Conservation (phyloP, 2,113 vertebrate genomes). For the Enhydra lutris region DNA sequence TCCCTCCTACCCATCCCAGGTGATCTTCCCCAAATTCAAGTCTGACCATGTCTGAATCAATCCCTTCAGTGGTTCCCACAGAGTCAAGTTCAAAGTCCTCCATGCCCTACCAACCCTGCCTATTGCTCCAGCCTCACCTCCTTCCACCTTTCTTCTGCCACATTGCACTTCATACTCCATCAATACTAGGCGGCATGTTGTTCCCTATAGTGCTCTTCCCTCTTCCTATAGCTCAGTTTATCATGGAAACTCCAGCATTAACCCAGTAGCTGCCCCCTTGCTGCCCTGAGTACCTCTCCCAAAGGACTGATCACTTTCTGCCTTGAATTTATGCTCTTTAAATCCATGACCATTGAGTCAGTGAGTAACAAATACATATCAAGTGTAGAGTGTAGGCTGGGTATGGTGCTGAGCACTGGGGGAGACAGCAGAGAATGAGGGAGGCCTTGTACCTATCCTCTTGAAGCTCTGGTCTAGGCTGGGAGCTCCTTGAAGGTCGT, state of each 20-base stretch:
- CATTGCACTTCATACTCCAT: not conserved
- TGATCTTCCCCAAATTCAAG: not conserved
- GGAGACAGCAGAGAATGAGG: not conserved
- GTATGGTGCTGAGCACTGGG: not conserved
- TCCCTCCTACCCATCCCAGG: not conserved
- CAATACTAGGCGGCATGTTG: accelerated
- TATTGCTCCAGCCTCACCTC: not conserved
- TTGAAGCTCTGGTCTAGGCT: not conserved
- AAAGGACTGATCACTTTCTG: not conserved
- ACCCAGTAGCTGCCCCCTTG: not conserved
- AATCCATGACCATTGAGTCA: not conserved
- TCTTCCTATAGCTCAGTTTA: not conserved
- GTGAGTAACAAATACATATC: not conserved
- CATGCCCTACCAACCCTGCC: not conserved
- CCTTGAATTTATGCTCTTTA: not conserved
- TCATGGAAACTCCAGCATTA: not conserved
- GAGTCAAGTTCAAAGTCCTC: not conserved
- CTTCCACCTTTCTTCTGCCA: not conserved
- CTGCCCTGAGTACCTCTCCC: not conserved
- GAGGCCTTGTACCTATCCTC: not conserved
- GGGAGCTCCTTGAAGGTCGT: not conserved
- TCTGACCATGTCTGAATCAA: not conserved
- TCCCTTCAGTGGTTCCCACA: not conserved
- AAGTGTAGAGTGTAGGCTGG: accelerated
- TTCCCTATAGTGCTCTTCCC: not conserved